phyloP scores from a whole-genome alignment of 2,888 invertebrate species.

The Leptarthrus brevirostris region DNA sequence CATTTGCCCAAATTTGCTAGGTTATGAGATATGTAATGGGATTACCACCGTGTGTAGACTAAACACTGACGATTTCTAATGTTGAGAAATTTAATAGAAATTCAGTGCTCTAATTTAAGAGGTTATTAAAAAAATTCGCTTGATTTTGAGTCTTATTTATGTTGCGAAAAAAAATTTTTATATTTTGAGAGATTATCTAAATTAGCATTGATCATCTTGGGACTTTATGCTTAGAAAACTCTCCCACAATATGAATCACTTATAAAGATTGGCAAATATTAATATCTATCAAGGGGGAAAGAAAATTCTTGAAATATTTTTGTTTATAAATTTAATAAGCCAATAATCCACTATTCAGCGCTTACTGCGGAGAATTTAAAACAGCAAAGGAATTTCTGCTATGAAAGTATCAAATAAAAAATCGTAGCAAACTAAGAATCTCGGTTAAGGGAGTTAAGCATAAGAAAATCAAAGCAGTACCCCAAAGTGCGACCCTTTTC shows the following conservation, averaged over 20 bases:
- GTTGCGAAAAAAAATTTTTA: too few species aligned
- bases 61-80: too few species aligned
- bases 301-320: conserved; percentile 16
- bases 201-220: too few species aligned
- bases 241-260: not conserved
- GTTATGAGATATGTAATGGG: too few species aligned
- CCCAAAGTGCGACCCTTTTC: conserved; percentile 36
- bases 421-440: conserved; percentile 12
- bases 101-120: too few species aligned
- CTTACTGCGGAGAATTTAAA: not conserved
- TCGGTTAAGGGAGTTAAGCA: conserved; percentile 12
- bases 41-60: too few species aligned
- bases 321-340: conserved; percentile 41
- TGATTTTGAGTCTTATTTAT: too few species aligned
- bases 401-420: not conserved
- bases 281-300: not conserved
- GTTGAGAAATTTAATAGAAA: too few species aligned
- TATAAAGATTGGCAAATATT: not conserved
- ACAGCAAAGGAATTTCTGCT: conserved; percentile 25
- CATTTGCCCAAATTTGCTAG: too few species aligned
- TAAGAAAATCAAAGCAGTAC: not conserved
- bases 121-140: too few species aligned
- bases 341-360: conserved; percentile 41
- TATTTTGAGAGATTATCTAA: too few species aligned
- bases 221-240: not conserved